phyloP scores from a whole-genome alignment of 2,888 invertebrate genomes.

The Lacanobia oleracea region DNA sequence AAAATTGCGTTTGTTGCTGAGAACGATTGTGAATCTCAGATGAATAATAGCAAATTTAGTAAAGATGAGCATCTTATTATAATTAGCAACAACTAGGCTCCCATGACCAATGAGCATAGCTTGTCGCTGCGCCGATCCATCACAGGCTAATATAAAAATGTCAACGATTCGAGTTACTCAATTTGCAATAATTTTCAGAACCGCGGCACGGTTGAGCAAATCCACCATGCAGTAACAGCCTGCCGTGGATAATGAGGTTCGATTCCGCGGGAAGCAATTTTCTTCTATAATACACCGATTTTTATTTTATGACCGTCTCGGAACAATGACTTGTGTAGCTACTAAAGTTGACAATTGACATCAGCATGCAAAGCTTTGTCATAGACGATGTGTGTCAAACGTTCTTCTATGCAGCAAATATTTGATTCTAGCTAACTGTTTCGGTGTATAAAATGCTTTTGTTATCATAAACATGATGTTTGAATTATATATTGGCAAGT shows the following conservation, averaged over 20 bases:
- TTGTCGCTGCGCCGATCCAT: slow-evolving; percentile 57
- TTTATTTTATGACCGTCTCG: slow-evolving; percentile 70
- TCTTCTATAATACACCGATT: slow-evolving; percentile 74
- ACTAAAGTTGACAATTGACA: slow-evolving; percentile 46
- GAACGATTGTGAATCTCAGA: neutral
- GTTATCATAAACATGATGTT: slow-evolving; percentile 45
- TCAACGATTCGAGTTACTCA: slow-evolving; percentile 71
- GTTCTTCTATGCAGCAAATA: slow-evolving; percentile 26
- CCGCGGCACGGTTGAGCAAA: slow-evolving; percentile 71
- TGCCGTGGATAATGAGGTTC: slow-evolving; percentile 82
- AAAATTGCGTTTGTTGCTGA: neutral
- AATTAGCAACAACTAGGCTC: slow-evolving; percentile 38
- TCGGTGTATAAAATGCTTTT: slow-evolving; percentile 30
- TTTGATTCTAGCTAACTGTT: slow-evolving; percentile 35
- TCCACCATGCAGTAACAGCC: slow-evolving; percentile 73
- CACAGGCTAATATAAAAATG: slow-evolving; percentile 67
- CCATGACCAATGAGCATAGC: slow-evolving; percentile 54
- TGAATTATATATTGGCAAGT: slow-evolving; percentile 42
- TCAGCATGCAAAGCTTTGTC: slow-evolving; percentile 28
- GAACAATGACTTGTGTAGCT: slow-evolving; percentile 61
- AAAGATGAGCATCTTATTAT: slow-evolving; percentile 20
- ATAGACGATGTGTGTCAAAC: slow-evolving; percentile 28
- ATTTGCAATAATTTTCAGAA: slow-evolving; percentile 75
- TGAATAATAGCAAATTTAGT: neutral
- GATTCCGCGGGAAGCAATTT: slow-evolving; percentile 81